Evolutionary conservation across 2,888 invertebrate species (phyloP).

Genomic region (Pollenia angustigena): DNA sequence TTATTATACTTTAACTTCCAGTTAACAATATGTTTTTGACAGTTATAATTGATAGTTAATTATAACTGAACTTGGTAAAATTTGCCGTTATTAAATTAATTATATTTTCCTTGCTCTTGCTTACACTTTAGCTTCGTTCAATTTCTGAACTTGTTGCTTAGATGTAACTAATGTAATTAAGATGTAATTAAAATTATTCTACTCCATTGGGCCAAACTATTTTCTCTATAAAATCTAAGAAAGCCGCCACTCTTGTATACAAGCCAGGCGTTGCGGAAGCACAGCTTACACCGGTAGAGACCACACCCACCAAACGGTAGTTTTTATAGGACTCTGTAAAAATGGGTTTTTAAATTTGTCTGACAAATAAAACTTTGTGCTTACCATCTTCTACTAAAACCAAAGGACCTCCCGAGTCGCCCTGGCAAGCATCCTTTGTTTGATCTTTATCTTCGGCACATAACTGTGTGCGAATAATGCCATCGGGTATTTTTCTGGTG

Average conservation of each 20-base stretch:
- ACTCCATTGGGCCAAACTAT: conserved; percentile 79
- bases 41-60: no score
- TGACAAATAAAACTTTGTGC: not conserved
- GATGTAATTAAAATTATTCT: conserved; percentile 21
- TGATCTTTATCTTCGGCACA: conserved; percentile 77
- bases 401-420: conserved; percentile 82
- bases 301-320: conserved; percentile 79
- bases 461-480: conserved; percentile 76
- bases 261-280: conserved; percentile 80
- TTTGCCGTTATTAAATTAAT: not conserved
- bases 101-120: not conserved
- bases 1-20: no score
- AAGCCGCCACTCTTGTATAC: conserved; percentile 81
- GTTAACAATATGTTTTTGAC: no score
- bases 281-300: conserved; percentile 81
- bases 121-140: not conserved
- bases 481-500: conserved; percentile 73
- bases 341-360: not conserved
- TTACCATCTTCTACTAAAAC: conserved; percentile 75
- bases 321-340: conserved; percentile 63
- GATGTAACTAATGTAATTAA: not conserved
- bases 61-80: no score
- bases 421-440: conserved; percentile 80
- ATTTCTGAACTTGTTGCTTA: not conserved
- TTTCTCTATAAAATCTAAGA: conserved; percentile 81